phyloP scores from a whole-genome alignment of 2,113 vertebrate species.

The Campylorhamphus procurvoides region DNA sequence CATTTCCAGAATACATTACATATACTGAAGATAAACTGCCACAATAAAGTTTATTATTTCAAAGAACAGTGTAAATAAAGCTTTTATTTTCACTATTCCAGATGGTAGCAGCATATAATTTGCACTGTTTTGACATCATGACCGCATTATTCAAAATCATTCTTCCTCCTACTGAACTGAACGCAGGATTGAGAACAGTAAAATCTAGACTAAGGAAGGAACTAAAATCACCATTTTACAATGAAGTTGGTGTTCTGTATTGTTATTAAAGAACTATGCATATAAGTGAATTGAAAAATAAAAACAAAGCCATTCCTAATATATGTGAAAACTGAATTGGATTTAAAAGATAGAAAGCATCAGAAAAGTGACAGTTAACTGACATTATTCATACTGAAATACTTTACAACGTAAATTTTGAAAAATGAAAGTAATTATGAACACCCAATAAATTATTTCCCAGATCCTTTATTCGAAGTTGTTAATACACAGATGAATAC shows the following conservation, averaged over 20 bases:
- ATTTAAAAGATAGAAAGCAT: constrained; percentile 24
- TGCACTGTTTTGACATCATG: constrained; percentile 69
- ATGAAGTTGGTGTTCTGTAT: background rate
- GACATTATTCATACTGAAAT: constrained; percentile 1
- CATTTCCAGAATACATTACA: constrained; percentile 34
- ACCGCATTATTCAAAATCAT: constrained; percentile 62
- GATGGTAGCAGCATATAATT: constrained; percentile 67
- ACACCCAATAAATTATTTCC: background rate
- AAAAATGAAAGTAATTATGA: background rate
- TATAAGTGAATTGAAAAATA: constrained; percentile 28
- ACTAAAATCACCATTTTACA: constrained; percentile 42
- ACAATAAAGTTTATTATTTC: constrained; percentile 62
- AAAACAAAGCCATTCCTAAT: constrained; percentile 3
- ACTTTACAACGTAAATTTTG: constrained; percentile 2
- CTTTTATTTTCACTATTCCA: constrained; percentile 72
- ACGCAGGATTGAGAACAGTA: constrained; percentile 43
- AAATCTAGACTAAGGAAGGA: constrained; percentile 3
- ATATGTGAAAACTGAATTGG: constrained; percentile 1
- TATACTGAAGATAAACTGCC: constrained; percentile 28
- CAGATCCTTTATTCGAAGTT: background rate
- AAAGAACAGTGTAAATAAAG: constrained; percentile 69
- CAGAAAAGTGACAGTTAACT: constrained; percentile 17
- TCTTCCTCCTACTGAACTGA: constrained; percentile 47
- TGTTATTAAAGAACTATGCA: background rate
- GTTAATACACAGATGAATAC: background rate